A percentile compares a stretch with the other conserved stretches of the same genome.
Conservation (phyloP, 2,797 vertebrate species). For the Bufotes viridis region DNA sequence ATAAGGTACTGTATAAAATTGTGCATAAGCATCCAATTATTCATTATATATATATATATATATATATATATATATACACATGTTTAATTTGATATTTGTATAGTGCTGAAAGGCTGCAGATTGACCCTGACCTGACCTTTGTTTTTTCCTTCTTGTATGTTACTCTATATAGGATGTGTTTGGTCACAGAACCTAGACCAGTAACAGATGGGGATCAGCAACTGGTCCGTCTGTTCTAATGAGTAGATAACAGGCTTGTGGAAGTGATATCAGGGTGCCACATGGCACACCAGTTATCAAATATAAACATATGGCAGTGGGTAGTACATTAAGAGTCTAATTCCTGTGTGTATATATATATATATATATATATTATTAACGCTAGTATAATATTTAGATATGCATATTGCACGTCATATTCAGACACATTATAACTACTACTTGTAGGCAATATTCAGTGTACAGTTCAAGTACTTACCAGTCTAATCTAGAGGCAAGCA, state of each 20-base stretch:
- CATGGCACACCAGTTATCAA: conserved; percentile 8
- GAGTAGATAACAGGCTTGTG: background rate
- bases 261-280: background rate
- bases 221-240: conserved; percentile 27
- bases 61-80: background rate
- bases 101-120: background rate
- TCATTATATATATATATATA: too few species aligned
- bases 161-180: background rate
- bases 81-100: background rate
- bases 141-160: conserved; percentile 16
- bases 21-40: too few species aligned
- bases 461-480: background rate
- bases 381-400: background rate
- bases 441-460: background rate
- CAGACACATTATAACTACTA: background rate
- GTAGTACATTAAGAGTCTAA: background rate
- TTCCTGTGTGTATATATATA: too few species aligned
- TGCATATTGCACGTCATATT: background rate
- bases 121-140: conserved; percentile 2
- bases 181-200: background rate
- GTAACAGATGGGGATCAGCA: conserved; percentile 43
- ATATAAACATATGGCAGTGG: background rate
- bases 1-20: too few species aligned
- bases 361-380: too few species aligned
- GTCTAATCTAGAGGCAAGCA: background rate